Conservation (phyloP, 2,888 invertebrate genomes). For the Torymus tubicola region DNA sequence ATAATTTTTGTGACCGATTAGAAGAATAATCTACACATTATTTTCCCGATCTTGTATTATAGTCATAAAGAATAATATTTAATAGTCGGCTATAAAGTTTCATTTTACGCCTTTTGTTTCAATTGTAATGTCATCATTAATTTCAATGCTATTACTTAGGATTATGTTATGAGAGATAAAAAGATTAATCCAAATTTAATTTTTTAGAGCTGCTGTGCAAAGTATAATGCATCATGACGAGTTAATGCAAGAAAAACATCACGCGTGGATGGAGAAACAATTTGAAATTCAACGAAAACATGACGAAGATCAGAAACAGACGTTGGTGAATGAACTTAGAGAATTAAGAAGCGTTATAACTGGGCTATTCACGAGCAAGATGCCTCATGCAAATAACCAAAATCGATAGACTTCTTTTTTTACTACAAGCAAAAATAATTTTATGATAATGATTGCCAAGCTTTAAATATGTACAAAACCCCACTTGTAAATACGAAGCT, state of each 20-base stretch:
- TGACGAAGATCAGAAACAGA: slow-evolving; percentile 60
- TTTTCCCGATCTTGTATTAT: too few relatives aligned
- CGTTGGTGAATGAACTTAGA: slow-evolving; percentile 61
- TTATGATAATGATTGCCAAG: slow-evolving; percentile 38
- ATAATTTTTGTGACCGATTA: background rate
- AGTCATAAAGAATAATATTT: too few relatives aligned
- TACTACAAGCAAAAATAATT: slow-evolving; percentile 7
- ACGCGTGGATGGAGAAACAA: slow-evolving; percentile 65
- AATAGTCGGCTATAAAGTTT: too few relatives aligned
- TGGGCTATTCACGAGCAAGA: slow-evolving; percentile 38
- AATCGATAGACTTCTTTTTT: slow-evolving; percentile 51
- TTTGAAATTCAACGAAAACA: slow-evolving; percentile 65
- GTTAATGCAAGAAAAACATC: slow-evolving; percentile 63
- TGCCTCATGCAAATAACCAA: slow-evolving; percentile 34
- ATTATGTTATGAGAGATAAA: too few relatives aligned
- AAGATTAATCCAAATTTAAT: too few relatives aligned
- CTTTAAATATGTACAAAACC: slow-evolving; percentile 58
- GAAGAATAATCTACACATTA: background rate
- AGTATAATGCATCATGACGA: slow-evolving; percentile 62
- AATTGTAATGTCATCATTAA: too few relatives aligned
- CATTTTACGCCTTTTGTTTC: too few relatives aligned
- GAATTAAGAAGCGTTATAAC: slow-evolving; percentile 58
- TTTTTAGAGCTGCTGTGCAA: slow-evolving; percentile 54
- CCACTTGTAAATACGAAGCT: slow-evolving; percentile 55
- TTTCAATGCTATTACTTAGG: too few relatives aligned